Conservation (phyloP, 1,140 invertebrate species). For the Epicauta chinensis region DNA sequence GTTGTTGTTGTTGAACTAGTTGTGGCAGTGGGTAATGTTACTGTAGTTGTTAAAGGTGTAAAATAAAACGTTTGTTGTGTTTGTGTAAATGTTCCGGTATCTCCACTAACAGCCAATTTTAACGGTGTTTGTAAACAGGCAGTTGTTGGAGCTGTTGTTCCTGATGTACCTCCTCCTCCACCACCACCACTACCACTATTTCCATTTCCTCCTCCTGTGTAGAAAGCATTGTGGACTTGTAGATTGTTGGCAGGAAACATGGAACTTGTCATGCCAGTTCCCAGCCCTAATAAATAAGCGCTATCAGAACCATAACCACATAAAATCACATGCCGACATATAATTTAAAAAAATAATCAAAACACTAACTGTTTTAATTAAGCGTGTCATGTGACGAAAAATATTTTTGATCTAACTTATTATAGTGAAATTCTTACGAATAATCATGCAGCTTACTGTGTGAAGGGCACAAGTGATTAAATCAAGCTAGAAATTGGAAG, state of each 20-base stretch:
- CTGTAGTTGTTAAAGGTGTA: slow-evolving; percentile 29
- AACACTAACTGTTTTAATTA: no score
- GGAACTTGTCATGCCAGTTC: slow-evolving; percentile 27
- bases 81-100: slow-evolving; percentile 22
- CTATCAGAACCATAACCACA: slow-evolving; percentile 10
- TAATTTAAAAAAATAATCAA: no score
- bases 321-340: not conserved
- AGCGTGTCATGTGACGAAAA: no score
- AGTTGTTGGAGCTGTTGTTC: slow-evolving; percentile 4
- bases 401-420: no score
- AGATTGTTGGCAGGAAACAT: slow-evolving; percentile 30
- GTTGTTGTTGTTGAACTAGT: slow-evolving; percentile 29
- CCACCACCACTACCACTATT: no score
- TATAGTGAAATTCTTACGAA: not conserved
- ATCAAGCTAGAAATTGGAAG: not conserved
- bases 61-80: slow-evolving; percentile 36
- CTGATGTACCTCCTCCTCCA: no score
- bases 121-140: slow-evolving; percentile 19
- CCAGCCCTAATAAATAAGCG: slow-evolving; percentile 23
- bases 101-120: slow-evolving; percentile 23
- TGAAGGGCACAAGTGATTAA: not conserved
- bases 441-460: slow-evolving; percentile 3
- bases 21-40: slow-evolving; percentile 25
- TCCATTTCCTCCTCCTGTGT: slow-evolving; percentile 19
- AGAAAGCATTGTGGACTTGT: slow-evolving; percentile 36